These are phyloP conservation scores for Hypena proboscidalis DNA, from an alignment of 2,888 invertebrate genomes.

Conservation along the genomic window DNA sequence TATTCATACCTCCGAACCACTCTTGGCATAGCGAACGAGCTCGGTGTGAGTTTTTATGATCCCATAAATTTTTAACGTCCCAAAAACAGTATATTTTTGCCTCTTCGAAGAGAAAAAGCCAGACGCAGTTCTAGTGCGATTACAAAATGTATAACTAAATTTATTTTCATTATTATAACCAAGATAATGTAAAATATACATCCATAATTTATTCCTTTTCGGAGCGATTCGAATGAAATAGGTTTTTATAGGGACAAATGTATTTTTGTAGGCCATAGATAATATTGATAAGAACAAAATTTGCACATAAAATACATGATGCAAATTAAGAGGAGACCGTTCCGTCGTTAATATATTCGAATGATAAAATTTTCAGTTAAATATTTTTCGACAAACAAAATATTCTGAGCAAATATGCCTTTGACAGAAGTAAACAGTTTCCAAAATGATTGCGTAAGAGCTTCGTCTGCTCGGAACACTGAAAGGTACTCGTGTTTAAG, in stretches of 20 bases:
- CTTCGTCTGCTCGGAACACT: slow-evolving; percentile 1
- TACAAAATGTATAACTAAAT: slow-evolving; percentile 48
- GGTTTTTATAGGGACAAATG: no score
- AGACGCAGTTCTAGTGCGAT: slow-evolving; percentile 52
- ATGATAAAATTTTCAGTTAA: no score
- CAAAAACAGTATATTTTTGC: slow-evolving; percentile 69
- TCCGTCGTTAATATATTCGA: no score
- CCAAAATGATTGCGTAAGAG: slow-evolving; percentile 7
- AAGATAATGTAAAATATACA: slow-evolving; percentile 39
- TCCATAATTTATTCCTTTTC: slow-evolving; percentile 24
- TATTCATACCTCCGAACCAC: slow-evolving; percentile 61
- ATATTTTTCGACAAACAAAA: not conserved
- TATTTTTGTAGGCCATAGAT: slow-evolving; percentile 11
- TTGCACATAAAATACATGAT: no score
- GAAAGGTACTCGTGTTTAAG: no score
- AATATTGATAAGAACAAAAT: not conserved
- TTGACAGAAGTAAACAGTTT: slow-evolving; percentile 1
- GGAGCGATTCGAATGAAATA: slow-evolving; percentile 16
- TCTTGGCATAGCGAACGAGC: slow-evolving; percentile 64
- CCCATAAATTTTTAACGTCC: slow-evolving; percentile 79
- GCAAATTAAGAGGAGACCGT: no score
- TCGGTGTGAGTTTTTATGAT: slow-evolving; percentile 73
- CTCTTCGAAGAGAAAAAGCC: slow-evolving; percentile 56
- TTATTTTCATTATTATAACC: slow-evolving; percentile 40
- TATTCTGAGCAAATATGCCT: not conserved